These are phyloP conservation scores for Rhingia rostrata DNA, from an alignment of 2,888 invertebrate species.

Conservation along the genomic window DNA sequence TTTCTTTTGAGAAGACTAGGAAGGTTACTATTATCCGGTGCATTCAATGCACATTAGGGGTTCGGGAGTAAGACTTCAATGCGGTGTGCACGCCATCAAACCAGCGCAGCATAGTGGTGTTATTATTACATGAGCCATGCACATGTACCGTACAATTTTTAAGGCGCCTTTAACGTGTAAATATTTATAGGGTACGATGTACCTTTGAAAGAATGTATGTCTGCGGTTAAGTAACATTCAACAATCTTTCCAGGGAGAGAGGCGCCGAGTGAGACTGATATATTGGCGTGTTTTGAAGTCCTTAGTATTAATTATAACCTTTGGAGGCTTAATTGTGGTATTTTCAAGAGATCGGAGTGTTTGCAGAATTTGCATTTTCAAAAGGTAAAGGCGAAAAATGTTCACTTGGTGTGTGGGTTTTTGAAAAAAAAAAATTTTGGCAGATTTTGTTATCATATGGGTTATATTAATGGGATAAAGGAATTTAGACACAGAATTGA, in stretches of 20 bases:
- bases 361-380: constrained; percentile 14
- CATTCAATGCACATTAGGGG: constrained; percentile 68
- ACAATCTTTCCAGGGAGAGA: constrained; percentile 43
- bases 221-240: constrained; percentile 59
- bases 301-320: constrained; percentile 68
- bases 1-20: constrained; percentile 62
- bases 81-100: constrained; percentile 48
- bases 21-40: constrained; percentile 70
- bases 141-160: constrained; percentile 19
- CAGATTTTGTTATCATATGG: too few species aligned
- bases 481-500: too few species aligned
- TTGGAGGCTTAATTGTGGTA: constrained; percentile 40
- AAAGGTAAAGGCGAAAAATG: background rate
- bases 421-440: background rate
- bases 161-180: constrained; percentile 16
- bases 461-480: too few species aligned
- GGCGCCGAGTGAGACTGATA: constrained; percentile 58
- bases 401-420: background rate
- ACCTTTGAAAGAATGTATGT: background rate
- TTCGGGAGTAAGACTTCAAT: constrained; percentile 59
- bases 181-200: background rate
- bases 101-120: constrained; percentile 6
- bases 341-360: constrained; percentile 28
- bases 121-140: constrained; percentile 34
- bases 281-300: constrained; percentile 62